phyloP scores from a whole-genome alignment of 2,113 vertebrate genomes.

The Malurus elegans region DNA sequence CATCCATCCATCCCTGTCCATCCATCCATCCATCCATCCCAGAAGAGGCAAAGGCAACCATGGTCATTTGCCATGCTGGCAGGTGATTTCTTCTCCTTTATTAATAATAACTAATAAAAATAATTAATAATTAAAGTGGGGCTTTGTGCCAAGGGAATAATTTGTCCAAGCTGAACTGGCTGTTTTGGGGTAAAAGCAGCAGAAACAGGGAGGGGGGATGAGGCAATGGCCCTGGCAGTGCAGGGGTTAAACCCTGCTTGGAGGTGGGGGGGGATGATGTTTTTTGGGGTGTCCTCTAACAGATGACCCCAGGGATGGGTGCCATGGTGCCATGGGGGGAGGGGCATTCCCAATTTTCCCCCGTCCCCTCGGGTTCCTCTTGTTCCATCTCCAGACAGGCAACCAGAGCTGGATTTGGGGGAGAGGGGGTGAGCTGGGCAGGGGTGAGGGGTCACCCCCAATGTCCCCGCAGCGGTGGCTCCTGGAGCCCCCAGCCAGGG shows the following conservation, averaged over 20 bases:
- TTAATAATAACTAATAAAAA: neutral
- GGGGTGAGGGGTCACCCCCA: too few species aligned
- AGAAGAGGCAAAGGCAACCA: neutral
- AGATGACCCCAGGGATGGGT: neutral
- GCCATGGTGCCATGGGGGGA: neutral
- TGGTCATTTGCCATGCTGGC: neutral
- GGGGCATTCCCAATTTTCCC: too few species aligned
- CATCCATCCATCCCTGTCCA: neutral
- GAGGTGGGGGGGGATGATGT: neutral
- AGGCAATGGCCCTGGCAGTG: neutral
- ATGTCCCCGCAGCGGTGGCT: neutral
- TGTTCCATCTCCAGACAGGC: neutral
- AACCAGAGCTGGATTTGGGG: neutral
- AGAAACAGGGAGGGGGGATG: neutral
- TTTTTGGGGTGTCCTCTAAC: neutral
- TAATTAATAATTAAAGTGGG: neutral
- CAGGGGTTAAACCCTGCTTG: neutral
- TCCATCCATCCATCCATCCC: neutral
- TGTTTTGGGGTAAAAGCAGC: neutral
- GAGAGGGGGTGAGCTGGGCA: neutral
- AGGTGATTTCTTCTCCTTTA: neutral
- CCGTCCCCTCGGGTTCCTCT: rapidly evolving
- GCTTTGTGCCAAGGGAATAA: neutral
- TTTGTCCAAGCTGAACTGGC: neutral
- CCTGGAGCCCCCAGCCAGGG: neutral